These are phyloP conservation scores for Microtus montanus DNA, from an alignment of 2,113 vertebrate species.

Conservation along the genomic window DNA sequence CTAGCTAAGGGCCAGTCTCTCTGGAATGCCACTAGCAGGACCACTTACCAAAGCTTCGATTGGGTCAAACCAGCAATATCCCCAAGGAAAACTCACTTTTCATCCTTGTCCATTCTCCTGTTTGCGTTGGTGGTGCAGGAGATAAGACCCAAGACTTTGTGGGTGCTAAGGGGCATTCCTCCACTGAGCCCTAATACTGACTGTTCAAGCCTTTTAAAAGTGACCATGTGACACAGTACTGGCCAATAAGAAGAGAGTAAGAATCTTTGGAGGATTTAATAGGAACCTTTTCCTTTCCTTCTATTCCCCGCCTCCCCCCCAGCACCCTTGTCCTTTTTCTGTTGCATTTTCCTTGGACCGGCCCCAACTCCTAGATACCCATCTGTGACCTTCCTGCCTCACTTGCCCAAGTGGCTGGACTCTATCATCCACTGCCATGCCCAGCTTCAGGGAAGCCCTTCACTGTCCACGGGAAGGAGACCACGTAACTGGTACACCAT, in stretches of 20 bases:
- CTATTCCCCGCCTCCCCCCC: too few species aligned
- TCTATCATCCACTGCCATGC: too few species aligned
- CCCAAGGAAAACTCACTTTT: not conserved
- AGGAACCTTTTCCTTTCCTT: not conserved
- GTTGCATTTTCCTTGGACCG: not conserved
- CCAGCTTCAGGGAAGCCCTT: not conserved
- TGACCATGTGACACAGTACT: not conserved
- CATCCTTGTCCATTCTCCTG: not conserved
- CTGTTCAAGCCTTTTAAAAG: not conserved
- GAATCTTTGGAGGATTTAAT: not conserved
- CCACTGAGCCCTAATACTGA: not conserved
- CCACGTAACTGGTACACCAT: rapidly evolving
- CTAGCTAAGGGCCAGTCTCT: not conserved
- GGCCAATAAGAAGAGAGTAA: not conserved
- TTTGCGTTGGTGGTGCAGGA: too few species aligned
- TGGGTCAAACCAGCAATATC: not conserved
- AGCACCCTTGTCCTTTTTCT: too few species aligned
- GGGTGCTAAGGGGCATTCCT: not conserved
- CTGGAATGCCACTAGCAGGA: not conserved
- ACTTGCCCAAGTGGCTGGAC: too few species aligned
- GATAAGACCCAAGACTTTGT: not conserved
- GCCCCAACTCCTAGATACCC: not conserved
- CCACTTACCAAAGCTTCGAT: not conserved
- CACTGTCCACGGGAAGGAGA: not conserved
- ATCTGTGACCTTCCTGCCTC: not conserved